Evolutionary conservation across 1,140 invertebrate species (phyloP).

Genomic region (Tetragnatha versicolor): DNA sequence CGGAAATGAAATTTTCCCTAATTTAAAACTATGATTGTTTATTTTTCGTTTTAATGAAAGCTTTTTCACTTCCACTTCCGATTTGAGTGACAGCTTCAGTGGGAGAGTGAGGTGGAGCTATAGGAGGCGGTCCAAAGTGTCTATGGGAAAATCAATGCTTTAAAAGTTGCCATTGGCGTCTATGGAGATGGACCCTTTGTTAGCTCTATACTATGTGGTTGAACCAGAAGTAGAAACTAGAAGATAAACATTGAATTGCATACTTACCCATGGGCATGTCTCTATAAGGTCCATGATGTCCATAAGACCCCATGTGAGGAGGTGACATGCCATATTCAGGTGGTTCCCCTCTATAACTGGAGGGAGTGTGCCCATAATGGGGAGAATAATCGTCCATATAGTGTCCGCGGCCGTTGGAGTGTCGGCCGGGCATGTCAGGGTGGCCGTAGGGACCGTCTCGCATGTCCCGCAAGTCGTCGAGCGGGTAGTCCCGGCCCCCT

Average conservation of each 20-base stretch:
- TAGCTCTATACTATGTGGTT: too few relatives aligned
- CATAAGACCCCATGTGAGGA: conserved; percentile 12
- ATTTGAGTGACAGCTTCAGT: too few relatives aligned
- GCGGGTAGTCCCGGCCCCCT: conserved; percentile 22
- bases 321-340: conserved; percentile 40
- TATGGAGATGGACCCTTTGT: too few relatives aligned
- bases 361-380: conserved; percentile 25
- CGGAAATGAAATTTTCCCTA: too few relatives aligned
- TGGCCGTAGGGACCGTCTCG: conserved; percentile 2
- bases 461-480: conserved; percentile 15
- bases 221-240: too few relatives aligned
- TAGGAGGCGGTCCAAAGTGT: too few relatives aligned
- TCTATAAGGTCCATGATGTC: conserved; percentile 23
- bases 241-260: not conserved
- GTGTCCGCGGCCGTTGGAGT: conserved; percentile 22
- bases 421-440: conserved; percentile 3
- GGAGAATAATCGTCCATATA: conserved; percentile 44
- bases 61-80: too few relatives aligned
- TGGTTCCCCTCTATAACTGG: conserved; percentile 22
- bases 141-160: too few relatives aligned
- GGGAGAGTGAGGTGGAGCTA: too few relatives aligned
- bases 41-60: too few relatives aligned
- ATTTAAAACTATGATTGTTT: too few relatives aligned
- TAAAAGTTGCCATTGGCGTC: too few relatives aligned
- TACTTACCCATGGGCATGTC: conserved; percentile 30